Percentiles rank a stretch among this genome's conserved stretches.
Conservation (phyloP, 1,140 invertebrate genomes). For the Eueides isabella region DNA sequence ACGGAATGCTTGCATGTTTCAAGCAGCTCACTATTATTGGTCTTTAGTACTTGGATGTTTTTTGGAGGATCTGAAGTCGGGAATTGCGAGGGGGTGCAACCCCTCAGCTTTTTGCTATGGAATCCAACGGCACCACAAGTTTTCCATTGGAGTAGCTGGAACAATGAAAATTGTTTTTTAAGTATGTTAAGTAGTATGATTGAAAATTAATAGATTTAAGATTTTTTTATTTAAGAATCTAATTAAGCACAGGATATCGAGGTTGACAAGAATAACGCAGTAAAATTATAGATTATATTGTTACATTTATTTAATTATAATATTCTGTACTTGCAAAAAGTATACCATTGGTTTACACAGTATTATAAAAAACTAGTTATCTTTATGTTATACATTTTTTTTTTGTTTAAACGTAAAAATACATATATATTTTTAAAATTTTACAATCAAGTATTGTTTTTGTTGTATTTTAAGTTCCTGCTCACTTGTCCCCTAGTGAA, state of each 20-base stretch:
- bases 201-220: too few relatives aligned
- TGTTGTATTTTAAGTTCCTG: background rate
- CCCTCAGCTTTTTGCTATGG: conserved; percentile 81
- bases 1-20: conserved; percentile 26
- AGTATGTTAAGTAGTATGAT: background rate
- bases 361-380: too few relatives aligned
- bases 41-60: conserved; percentile 57
- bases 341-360: too few relatives aligned
- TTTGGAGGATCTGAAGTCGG: conserved; percentile 65
- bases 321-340: too few relatives aligned
- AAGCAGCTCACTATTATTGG: conserved; percentile 26
- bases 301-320: too few relatives aligned
- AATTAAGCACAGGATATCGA: background rate
- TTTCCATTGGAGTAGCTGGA: conserved; percentile 81
- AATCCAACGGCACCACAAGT: conserved; percentile 82
- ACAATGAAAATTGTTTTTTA: conserved; percentile 53
- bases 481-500: background rate
- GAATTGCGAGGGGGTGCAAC: conserved; percentile 57
- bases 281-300: too few relatives aligned
- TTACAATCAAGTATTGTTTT: background rate
- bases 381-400: background rate
- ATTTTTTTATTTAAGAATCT: background rate
- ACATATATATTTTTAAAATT: background rate
- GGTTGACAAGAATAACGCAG: too few relatives aligned
- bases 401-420: background rate